Evolutionary conservation across 2,797 vertebrate genomes (phyloP), one percentile per base, ranked within the genome.

Genomic region (Coregonus sp.): DNA sequence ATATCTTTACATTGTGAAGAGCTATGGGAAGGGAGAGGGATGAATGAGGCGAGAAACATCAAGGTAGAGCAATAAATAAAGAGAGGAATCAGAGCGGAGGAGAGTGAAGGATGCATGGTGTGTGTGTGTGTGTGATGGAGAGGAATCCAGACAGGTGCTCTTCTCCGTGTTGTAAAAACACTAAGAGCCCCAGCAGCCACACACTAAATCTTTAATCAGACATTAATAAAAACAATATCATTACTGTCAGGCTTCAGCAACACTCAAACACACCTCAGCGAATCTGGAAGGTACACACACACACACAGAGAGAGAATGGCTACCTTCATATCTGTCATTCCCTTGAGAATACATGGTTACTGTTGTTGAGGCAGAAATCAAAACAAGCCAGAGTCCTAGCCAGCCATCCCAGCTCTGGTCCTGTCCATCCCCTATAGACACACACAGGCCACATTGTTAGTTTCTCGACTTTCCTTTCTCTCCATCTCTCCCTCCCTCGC

Each of bases 151-250:
- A 70, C 69, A 70, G n/a, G n/a, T 40, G 3, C 37, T 70, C 6
- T 40, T 4, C 37, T 20, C 18, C 11, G 40, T 71, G n/a, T 14
- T 29, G 70, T 51, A 71, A 71, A 51, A 71, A 47, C 70, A 71
- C 71, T 73, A 73, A 73, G n/a, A 73, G 71, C 71, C 29, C 52
- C 29, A n/a, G 71, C 51, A 73, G 71, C 72, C 81, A 84, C 69
- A 75, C 81, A 80, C 81, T 75, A 85, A 91, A 93, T 91, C 82
- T 89, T 90, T 92, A 87, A 92, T 91, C 85, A 89, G 82, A 79
- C 77, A 71, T 77, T 91, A 91, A 91, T 91, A 86, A 90, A 90
- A 86, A 84, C 87, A 85, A 92, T 91, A 91, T 92, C 90, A 92
- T 91, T 90, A 91, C 91, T 91, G 88, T 82, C 88, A 93, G 89